Conservation (phyloP, 2,797 vertebrate species). For the Simalia tracyae region DNA sequence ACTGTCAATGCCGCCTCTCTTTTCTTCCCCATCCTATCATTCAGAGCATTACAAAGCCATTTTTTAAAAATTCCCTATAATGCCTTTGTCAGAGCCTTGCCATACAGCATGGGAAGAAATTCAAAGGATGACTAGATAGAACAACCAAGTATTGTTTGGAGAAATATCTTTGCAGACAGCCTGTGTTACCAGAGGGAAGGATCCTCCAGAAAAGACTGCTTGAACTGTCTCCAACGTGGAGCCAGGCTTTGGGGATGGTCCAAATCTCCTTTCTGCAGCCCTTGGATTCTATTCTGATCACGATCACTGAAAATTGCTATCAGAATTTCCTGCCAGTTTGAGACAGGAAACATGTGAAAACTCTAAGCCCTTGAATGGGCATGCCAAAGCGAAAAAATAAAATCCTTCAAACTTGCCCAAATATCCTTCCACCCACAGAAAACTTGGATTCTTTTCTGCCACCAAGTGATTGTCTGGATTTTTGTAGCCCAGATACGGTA, state of each 20-base stretch:
- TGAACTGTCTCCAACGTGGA: neutral
- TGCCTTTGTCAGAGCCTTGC: neutral
- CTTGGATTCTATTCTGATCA: neutral
- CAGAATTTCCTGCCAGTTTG: neutral
- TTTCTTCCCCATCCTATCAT: neutral
- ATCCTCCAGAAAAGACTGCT: neutral
- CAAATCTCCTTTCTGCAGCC: neutral
- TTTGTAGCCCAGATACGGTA: neutral
- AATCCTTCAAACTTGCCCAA: neutral
- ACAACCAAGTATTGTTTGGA: neutral
- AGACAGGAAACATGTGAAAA: neutral
- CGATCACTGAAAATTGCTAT: neutral
- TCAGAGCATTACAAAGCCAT: neutral
- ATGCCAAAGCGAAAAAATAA: neutral
- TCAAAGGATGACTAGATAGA: neutral
- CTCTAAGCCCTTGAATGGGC: neutral
- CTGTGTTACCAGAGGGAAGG: neutral
- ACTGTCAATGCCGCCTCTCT: no score
- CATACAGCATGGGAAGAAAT: neutral
- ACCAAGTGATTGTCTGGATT: neutral
- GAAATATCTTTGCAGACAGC: neutral
- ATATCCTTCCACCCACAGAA: neutral
- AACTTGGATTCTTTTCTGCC: neutral
- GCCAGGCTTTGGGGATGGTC: neutral
- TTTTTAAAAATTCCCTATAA: neutral